Base-by-base conservation (phyloP, 2,888 invertebrate species). In the Blastobasis adustella region DNA sequence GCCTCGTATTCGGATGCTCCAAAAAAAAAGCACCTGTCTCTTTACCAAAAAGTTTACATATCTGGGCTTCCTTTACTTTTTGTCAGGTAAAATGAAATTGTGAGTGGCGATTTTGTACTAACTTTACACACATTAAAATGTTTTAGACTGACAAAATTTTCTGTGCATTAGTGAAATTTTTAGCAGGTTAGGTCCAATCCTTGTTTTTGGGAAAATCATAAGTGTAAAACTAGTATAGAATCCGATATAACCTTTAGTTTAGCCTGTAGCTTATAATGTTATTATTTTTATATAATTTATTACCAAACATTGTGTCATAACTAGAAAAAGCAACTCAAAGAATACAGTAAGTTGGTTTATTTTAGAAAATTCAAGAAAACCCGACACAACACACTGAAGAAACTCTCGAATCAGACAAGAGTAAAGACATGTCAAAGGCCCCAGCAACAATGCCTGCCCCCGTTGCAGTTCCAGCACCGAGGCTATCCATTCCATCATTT, bases 301-400 rank as follows among this genome's bases (percentile, higher is more conserved):
- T 23, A 23, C 23, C 23, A 23, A 23, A 23, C 23, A 23, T 23
- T 23, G 23, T 23, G 23, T 23, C 23, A 23, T 23, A 23, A 23
- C 23, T 23, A 23, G 23, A 23, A 23, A 23, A 23, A 23, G 23
- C 23, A 23, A n/a, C n/a, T n/a, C 23, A 23, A 23, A 23, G 23
- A 23, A 23, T 23, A 23, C 23, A 23, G 23, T 23, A 23, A 2
- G n/a, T 42, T 42, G 5, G n/a, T 42, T 5, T 6, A 42, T 58
- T 63, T 6, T 58, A 85, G 86, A 84, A 82, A 71, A 79, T 75
- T 45, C 78, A 79, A 67, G 73, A 75, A 62, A 71, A 66, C 46
- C 69, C 71, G 2, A 47, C 70, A n/a, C 68, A 75, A 0, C 67
- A 60, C 38, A 49, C 58, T 6, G 49, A 59, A 23, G 66, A 67